These are phyloP conservation scores for Scleropages formosus DNA, from an alignment of 2,797 vertebrate species.

Conservation along the genomic window DNA sequence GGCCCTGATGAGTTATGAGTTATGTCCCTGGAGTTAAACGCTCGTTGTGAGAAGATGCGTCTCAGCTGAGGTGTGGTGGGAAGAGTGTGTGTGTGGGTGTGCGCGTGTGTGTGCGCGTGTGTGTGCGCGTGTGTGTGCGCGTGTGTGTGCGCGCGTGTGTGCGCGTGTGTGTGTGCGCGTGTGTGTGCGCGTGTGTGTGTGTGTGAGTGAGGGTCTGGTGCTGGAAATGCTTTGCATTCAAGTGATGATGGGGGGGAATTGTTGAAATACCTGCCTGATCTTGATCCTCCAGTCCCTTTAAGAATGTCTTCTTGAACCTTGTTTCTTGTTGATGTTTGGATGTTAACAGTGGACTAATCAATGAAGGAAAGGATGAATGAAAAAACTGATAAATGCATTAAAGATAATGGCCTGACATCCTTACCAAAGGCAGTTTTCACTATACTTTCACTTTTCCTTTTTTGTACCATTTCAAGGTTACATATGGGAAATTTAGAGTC, in stretches of 20 bases:
- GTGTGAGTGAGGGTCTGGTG: background rate
- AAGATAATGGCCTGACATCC: no score
- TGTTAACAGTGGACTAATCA: no score
- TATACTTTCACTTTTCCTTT: no score
- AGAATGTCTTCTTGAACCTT: no score
- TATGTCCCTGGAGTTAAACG: conserved; percentile 79
- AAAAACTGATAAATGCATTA: no score
- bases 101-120: background rate
- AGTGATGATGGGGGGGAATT: background rate
- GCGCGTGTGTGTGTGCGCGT: no score
- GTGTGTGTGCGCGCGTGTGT: conserved; percentile 8
- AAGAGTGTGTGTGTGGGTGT: background rate
- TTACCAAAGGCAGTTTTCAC: no score
- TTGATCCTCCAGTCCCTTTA: background rate
- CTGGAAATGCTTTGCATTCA: background rate
- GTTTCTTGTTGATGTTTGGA: no score
- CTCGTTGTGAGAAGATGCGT: conserved; percentile 75
- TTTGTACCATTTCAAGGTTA: no score
- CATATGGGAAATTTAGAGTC: no score
- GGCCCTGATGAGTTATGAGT: conserved; percentile 85
- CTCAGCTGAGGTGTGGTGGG: background rate
- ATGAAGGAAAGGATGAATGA: no score
- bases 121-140: background rate
- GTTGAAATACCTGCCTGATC: background rate
- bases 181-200: no score